Conservation (phyloP, 2,797 vertebrate genomes). For the Pipistrellus nathusii region DNA sequence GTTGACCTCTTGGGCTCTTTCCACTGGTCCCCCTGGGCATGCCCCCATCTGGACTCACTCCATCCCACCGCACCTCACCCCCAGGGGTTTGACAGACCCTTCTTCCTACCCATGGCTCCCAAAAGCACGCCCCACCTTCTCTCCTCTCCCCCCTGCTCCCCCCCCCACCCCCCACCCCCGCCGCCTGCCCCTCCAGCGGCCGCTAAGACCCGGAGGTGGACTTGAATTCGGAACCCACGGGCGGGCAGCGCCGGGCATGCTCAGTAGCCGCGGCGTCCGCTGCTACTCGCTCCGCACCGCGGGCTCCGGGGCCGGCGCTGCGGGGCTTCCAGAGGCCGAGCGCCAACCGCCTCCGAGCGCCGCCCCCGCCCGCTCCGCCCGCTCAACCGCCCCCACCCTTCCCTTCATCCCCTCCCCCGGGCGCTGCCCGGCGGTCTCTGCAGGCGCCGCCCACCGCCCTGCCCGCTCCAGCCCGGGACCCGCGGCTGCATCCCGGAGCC, state of each 20-base stretch:
- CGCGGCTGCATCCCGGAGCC: slow-evolving; percentile 22
- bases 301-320: background rate
- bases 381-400: background rate
- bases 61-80: background rate
- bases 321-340: slow-evolving; percentile 55
- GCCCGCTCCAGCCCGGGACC: background rate
- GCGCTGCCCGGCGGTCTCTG: slow-evolving; percentile 14
- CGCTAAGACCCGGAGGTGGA: slow-evolving; percentile 78
- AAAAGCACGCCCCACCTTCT: rapidly evolving
- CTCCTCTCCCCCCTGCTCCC: rapidly evolving
- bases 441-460: background rate
- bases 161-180: background rate
- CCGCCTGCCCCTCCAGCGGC: background rate
- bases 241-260: slow-evolving; percentile 77
- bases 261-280: slow-evolving; percentile 69
- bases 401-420: background rate
- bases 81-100: background rate
- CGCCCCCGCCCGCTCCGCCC: background rate
- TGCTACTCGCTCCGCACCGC: slow-evolving; percentile 1
- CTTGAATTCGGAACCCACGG: slow-evolving; percentile 52
- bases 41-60: background rate
- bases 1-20: background rate
- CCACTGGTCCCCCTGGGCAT: background rate
- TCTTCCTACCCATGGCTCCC: background rate
- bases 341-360: background rate